Percentiles rank a stretch among this genome's conserved stretches.
Conservation (phyloP, 2,113 vertebrate species). For the Larimichthys crocea region DNA sequence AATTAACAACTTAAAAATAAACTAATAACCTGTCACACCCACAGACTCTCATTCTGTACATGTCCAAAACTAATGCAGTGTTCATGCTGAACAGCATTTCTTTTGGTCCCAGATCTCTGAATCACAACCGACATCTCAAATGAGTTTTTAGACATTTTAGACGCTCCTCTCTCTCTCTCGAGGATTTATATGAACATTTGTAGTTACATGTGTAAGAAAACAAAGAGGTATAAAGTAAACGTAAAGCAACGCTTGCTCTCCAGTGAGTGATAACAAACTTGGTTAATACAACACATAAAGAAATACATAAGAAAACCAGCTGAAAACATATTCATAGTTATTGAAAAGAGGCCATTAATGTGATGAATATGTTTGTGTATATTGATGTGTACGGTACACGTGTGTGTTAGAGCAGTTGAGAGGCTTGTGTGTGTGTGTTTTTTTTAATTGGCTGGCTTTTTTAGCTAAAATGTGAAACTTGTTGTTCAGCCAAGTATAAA, state of each 20-base stretch:
- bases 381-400: not conserved
- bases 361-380: not conserved
- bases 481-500: slow-evolving; percentile 11
- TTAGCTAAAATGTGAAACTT: not conserved
- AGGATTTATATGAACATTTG: not conserved
- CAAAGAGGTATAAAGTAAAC: not conserved
- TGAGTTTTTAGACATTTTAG: not conserved
- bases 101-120: not conserved
- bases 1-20: slow-evolving; percentile 3
- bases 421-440: slow-evolving; percentile 3
- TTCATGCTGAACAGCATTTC: not conserved
- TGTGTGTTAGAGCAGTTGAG: not conserved
- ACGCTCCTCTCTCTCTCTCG: too few relatives aligned
- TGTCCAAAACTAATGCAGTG: not conserved
- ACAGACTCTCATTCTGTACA: not conserved
- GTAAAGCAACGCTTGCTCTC: not conserved
- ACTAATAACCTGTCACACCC: not conserved
- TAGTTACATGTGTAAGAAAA: not conserved
- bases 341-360: not conserved
- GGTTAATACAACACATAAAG: not conserved
- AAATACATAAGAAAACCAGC: not conserved
- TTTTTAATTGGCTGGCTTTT: not conserved
- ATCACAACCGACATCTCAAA: not conserved
- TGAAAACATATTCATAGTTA: not conserved
- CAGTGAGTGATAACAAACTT: not conserved